A percentile compares a stretch with the other conserved stretches of the same genome.
These are phyloP conservation scores for Zaprionus inermis DNA, from an alignment of 1,140 invertebrate species.

Conservation along the genomic window DNA sequence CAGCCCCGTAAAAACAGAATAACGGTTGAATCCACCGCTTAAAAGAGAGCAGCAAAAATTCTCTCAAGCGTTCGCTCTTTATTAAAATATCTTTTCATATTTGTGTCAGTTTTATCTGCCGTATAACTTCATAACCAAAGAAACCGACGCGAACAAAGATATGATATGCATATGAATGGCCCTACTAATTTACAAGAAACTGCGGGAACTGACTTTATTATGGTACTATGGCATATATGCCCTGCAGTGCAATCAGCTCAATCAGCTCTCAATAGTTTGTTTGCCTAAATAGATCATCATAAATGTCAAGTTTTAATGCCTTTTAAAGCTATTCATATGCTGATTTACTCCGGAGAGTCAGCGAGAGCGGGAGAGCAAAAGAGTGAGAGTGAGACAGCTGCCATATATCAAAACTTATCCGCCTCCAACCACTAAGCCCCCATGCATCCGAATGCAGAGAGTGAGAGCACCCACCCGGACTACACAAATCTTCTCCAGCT, in stretches of 20 bases:
- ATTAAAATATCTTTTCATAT: conserved; percentile 19
- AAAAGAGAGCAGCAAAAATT: neutral
- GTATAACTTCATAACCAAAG: conserved; percentile 35
- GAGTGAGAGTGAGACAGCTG: conserved; percentile 19
- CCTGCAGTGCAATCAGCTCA: conserved; percentile 47
- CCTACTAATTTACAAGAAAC: conserved; percentile 31
- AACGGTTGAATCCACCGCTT: neutral
- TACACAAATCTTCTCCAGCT: conserved; percentile 60
- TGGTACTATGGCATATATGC: conserved; percentile 13
- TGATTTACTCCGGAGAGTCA: conserved; percentile 50
- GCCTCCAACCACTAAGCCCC: conserved; percentile 45
- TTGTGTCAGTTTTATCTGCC: conserved; percentile 1
- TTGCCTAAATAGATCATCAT: conserved; percentile 79
- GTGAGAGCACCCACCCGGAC: neutral
- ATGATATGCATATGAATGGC: conserved; percentile 37
- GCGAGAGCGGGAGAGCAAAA: neutral
- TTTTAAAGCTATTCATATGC: conserved; percentile 65
- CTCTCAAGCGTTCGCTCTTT: neutral
- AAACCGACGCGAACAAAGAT: conserved; percentile 20
- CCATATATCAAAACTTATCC: conserved; percentile 51
- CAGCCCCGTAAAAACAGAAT: neutral
- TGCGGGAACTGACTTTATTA: conserved; percentile 77
- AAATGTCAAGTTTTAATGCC: conserved; percentile 70
- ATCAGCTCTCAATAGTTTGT: conserved; percentile 54
- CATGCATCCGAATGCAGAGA: conserved; percentile 24